Percentiles rank a stretch among this genome's conserved stretches.
phyloP scores from a whole-genome alignment of 2,113 vertebrate genomes.

The Boleophthalmus pectinirostris region DNA sequence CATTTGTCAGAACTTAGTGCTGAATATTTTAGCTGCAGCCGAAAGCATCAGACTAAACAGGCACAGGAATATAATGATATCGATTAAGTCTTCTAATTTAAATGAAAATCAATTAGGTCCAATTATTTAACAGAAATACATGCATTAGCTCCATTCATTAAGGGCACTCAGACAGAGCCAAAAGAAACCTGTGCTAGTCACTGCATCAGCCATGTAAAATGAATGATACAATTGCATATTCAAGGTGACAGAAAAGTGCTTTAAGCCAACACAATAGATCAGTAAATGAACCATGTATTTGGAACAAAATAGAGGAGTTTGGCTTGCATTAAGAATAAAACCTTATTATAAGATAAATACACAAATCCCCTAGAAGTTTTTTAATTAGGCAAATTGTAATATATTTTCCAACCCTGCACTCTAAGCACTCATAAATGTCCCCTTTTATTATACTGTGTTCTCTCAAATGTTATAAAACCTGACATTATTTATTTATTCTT shows the following conservation, averaged over 20 bases:
- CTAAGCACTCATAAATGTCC: too few species aligned
- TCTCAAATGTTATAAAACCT: background rate
- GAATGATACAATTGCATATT: slow-evolving; percentile 30
- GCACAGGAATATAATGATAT: slow-evolving; percentile 19
- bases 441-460: background rate
- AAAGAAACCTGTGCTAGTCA: slow-evolving; percentile 3
- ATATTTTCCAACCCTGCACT: slow-evolving; percentile 19
- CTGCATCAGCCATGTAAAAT: slow-evolving; percentile 35
- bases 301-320: background rate
- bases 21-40: slow-evolving; percentile 7
- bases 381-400: slow-evolving; percentile 28
- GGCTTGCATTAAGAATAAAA: slow-evolving; percentile 22
- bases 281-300: slow-evolving; percentile 17
- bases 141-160: slow-evolving; percentile 36
- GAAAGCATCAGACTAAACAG: background rate
- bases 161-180: background rate
- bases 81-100: slow-evolving; percentile 30
- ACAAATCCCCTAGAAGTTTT: slow-evolving; percentile 20
- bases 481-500: background rate
- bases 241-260: background rate
- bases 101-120: slow-evolving; percentile 30
- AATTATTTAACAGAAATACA: slow-evolving; percentile 23
- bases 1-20: slow-evolving; percentile 11
- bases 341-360: slow-evolving; percentile 13
- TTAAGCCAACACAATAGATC: background rate